Evolutionary conservation across 2,888 invertebrate species (phyloP), one percentile per base, ranked within the genome.

Genomic region (Diachrysia chrysitis): DNA sequence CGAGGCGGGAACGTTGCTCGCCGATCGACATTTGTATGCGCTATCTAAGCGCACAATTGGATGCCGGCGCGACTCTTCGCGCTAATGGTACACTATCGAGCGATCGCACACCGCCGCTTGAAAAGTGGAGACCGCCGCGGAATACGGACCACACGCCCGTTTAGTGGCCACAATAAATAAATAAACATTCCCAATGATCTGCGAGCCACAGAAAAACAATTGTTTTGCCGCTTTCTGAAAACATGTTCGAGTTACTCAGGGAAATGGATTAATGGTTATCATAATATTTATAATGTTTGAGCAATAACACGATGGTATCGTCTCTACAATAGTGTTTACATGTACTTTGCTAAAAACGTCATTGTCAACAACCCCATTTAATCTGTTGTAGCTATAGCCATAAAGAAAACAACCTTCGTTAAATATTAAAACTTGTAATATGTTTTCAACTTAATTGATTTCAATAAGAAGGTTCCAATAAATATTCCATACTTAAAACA

Each of bases 21-120:
- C 88, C 93, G 93, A 93, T 93, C 93, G 95, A 95, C 95, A 92
- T 95, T 95, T 95, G 95, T 95, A 95, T 95, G 93, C 95, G 92
- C 91, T 94, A 94, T 95, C 95, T 94, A 94, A 93, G 90, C 91
- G 92, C 92, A 95, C 95, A 95, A 95, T 95, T 95, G 95, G 94
- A 93, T 87, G 93, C 93, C 94, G 94, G 95, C 92, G 95, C 93
- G 94, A 93, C 84, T 90, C 90, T 94, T 94, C 93, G 95, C 95
- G 93, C 95, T 95, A 94, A 95, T 94, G 94, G 94, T 93, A 92
- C 95, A 93, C 91, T 95, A 95, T 95, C 95, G 91, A 90, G 85
- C 90, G 90, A 94, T 94, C 95, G 92, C 90, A 83, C 82, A 85
- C 86, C 83, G 85, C 88, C 86, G 87, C 88, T 92, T 92, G 92